phyloP scores from a whole-genome alignment of 2,888 invertebrate genomes.

The Eilema caniola region DNA sequence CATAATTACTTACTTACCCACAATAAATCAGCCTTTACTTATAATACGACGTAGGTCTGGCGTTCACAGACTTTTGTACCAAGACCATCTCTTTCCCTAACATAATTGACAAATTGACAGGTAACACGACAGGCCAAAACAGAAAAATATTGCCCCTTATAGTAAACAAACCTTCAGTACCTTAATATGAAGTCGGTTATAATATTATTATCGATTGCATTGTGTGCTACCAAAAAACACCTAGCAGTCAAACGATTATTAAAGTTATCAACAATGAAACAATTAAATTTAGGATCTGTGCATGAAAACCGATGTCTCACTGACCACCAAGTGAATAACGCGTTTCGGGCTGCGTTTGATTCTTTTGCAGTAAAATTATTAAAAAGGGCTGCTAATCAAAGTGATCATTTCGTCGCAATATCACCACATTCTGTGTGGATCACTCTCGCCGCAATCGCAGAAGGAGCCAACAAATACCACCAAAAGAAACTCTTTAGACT shows the following conservation, averaged over 20 bases:
- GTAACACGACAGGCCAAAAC: not conserved
- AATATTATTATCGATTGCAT: not conserved
- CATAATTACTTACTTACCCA: not conserved
- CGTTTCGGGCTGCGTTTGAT: slow-evolving; percentile 28
- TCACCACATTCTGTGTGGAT: slow-evolving; percentile 43
- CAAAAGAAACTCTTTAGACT: slow-evolving; percentile 37
- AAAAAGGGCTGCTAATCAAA: slow-evolving; percentile 24
- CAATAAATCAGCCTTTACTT: not conserved
- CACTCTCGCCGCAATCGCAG: slow-evolving; percentile 39
- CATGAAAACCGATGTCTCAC: slow-evolving; percentile 21
- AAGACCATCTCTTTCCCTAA: not conserved
- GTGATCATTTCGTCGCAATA: slow-evolving; percentile 32
- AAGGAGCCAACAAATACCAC: slow-evolving; percentile 33
- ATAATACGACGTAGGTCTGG: not conserved
- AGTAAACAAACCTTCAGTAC: not conserved
- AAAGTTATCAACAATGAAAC: not conserved
- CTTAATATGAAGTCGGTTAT: slow-evolving; percentile 3
- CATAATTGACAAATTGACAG: not conserved
- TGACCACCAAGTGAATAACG: slow-evolving; percentile 18
- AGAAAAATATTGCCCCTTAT: not conserved
- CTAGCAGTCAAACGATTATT: too few relatives aligned
- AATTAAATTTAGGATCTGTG: not conserved
- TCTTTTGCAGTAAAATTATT: slow-evolving; percentile 37
- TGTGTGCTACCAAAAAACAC: not conserved
- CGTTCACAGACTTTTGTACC: not conserved